A percentile compares a stretch with the other conserved stretches of the same genome.
Evolutionary conservation across 2,888 invertebrate species (phyloP).

Genomic region (Perdita meconis): DNA sequence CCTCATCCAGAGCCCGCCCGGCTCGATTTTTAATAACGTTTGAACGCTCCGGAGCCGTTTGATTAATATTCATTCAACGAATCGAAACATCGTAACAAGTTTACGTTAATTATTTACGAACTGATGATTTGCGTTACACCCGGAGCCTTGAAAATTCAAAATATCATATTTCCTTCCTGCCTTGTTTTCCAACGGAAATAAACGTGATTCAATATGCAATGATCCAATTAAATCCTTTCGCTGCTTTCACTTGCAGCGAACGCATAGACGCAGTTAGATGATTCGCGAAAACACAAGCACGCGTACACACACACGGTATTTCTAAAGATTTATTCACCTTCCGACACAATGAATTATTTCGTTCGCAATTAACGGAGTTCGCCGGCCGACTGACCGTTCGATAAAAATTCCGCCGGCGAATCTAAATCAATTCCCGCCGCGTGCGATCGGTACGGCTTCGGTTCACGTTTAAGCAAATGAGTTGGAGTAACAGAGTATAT

Average conservation of each 20-base stretch:
- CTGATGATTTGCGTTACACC: not conserved
- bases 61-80: constrained; percentile 14
- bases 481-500: constrained; percentile 1
- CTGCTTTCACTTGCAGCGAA: not conserved
- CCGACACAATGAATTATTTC: constrained; percentile 29
- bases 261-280: not conserved
- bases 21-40: constrained; percentile 19
- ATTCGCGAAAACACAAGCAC: constrained; percentile 10
- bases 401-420: constrained; percentile 52
- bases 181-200: too few species aligned
- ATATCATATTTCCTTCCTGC: not conserved
- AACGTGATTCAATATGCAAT: not conserved
- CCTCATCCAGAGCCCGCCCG: not conserved
- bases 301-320: not conserved
- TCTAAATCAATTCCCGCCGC: constrained; percentile 55
- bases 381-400: constrained; percentile 14
- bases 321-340: constrained; percentile 19
- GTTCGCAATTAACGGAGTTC: constrained; percentile 51
- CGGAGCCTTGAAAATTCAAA: not conserved
- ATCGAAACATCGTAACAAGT: not conserved
- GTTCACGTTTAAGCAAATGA: constrained; percentile 16
- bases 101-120: not conserved
- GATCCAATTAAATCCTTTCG: not conserved
- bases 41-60: not conserved
- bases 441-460: constrained; percentile 15